Evolutionary conservation across 2,113 vertebrate genomes (phyloP).

Genomic region (Probosciger aterrimus): DNA sequence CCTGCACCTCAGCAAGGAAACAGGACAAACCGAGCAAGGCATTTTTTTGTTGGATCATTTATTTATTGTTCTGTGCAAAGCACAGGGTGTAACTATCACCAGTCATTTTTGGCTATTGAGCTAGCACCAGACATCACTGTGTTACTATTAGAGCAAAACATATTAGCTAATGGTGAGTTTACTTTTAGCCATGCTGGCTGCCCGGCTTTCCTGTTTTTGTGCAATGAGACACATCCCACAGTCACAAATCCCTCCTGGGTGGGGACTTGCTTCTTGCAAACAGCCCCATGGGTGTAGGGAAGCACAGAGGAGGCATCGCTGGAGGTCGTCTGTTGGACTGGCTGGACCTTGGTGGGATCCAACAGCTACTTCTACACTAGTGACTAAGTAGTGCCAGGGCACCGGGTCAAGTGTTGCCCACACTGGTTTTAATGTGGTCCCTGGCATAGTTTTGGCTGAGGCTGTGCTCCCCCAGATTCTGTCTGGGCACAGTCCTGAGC

Average conservation of each 20-base stretch:
- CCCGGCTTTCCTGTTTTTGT: constrained; percentile 49
- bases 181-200: constrained; percentile 57
- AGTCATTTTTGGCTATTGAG: constrained; percentile 60
- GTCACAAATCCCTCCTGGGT: constrained; percentile 32
- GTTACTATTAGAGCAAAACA: constrained; percentile 61
- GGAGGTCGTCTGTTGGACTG: neutral
- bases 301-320: neutral
- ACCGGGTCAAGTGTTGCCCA: neutral
- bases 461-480: neutral
- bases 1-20: neutral
- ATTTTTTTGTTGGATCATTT: constrained; percentile 56
- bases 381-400: neutral
- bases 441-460: neutral
- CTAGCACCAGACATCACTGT: constrained; percentile 45
- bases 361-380: neutral
- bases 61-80: constrained; percentile 62
- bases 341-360: neutral
- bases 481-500: neutral
- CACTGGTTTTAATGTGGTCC: neutral
- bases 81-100: constrained; percentile 63
- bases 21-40: neutral
- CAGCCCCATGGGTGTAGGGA: neutral
- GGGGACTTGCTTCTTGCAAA: constrained; percentile 2
- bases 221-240: constrained; percentile 45
- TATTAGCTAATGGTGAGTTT: constrained; percentile 63